Evolutionary conservation across 2,888 invertebrate genomes (phyloP).

Genomic region (Ennomos fuscantarius): DNA sequence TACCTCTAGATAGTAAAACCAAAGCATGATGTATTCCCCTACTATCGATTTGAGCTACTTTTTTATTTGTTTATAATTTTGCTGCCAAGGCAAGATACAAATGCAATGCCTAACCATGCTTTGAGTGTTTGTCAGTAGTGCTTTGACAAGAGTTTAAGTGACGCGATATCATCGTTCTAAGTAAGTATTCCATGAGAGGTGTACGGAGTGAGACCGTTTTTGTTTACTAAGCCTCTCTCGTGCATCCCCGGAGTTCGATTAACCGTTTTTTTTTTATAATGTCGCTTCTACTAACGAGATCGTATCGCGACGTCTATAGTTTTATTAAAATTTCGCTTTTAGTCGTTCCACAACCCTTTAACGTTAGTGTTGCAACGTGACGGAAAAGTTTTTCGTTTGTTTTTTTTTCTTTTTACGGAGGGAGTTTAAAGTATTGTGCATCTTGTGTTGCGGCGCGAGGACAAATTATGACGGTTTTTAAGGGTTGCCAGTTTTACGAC

Average conservation of each 20-base stretch:
- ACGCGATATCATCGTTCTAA: slow-evolving; percentile 43
- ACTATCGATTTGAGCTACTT: slow-evolving; percentile 50
- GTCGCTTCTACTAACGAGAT: slow-evolving; percentile 81
- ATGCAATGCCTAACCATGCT: slow-evolving; percentile 67
- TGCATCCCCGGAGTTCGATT: slow-evolving; percentile 81
- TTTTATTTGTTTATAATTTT: slow-evolving; percentile 55
- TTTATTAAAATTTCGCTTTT: slow-evolving; percentile 54
- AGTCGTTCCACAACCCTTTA: slow-evolving; percentile 83
- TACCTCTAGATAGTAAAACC: slow-evolving; percentile 43
- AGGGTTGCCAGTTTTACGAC: slow-evolving; percentile 52
- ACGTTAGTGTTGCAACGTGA: slow-evolving; percentile 73
- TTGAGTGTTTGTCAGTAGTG: slow-evolving; percentile 78
- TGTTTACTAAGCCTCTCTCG: slow-evolving; percentile 58
- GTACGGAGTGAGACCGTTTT: slow-evolving; percentile 58
- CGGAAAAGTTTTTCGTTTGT: slow-evolving; percentile 56
- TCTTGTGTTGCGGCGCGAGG: slow-evolving; percentile 76
- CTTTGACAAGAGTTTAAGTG: slow-evolving; percentile 53
- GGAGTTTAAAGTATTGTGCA: slow-evolving; percentile 83
- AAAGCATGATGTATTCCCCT: slow-evolving; percentile 77
- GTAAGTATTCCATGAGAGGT: slow-evolving; percentile 67
- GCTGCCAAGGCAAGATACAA: slow-evolving; percentile 57
- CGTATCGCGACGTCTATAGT: slow-evolving; percentile 62
- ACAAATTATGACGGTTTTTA: slow-evolving; percentile 25
- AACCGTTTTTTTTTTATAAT: slow-evolving; percentile 65
- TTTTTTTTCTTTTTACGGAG: slow-evolving; percentile 61